Base-by-base conservation (phyloP, 2,888 invertebrate species). In the Diachrysia chrysitis region DNA sequence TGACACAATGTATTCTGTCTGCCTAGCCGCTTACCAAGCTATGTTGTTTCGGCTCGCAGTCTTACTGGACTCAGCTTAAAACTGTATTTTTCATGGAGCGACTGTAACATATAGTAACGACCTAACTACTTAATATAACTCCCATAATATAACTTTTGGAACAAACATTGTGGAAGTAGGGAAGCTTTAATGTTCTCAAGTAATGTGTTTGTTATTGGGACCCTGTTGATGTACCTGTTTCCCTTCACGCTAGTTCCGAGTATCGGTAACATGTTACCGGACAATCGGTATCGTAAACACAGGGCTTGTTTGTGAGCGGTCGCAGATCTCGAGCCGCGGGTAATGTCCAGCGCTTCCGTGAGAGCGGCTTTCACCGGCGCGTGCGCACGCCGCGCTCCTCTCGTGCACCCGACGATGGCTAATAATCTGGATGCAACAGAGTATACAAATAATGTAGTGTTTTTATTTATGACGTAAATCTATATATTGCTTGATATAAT, bases 311-410 rank as follows among this genome's bases (percentile, higher is more conserved):
- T 21, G 58, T 17, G 37, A 37, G 54, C 19, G 25, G 55, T 16
- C 17, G 19, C 62, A 29, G 29, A 55, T 1, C 9, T 29, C 42
- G 21, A 17, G 61, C 19, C 56, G 51, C n/a, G 63, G 29, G 57
- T 60, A 63, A 23, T 48, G 70, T 63, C 71, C 71, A 66, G 67
- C 53, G 69, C 58, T 70, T 79, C 73, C 80, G 78, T 73, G 83
- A 72, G 79, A 74, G 70, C 72, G 69, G 82, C 85, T 86, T 84
- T 86, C 87, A 76, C 87, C 80, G 64, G 73, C 71, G 64, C 70
- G 58, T 51, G 51, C 21, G 51, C 51, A 19, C 71, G 70, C 76
- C 66, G 51, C 46, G 58, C 54, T 46, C 63, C 54, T 66, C 17
- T 19, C 48, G 17, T 37, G 37, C 48, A 9, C 48, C 48, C 19